Evolutionary conservation across 1,140 invertebrate genomes (phyloP).

Genomic region (Aphidius ervi): DNA sequence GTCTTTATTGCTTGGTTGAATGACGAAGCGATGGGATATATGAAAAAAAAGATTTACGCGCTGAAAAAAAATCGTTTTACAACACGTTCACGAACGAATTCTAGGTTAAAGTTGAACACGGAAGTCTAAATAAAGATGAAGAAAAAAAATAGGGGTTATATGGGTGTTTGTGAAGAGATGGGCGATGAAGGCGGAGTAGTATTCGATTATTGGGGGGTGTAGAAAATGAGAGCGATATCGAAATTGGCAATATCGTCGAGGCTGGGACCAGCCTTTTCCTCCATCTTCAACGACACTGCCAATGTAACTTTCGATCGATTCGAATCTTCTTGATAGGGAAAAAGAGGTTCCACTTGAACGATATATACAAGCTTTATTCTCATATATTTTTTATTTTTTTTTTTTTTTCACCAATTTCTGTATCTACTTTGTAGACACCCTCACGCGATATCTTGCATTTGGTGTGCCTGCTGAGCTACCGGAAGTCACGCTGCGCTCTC

Average conservation of each 20-base stretch:
- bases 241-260: constrained; percentile 39
- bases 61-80: constrained; percentile 2
- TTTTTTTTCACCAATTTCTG: background rate
- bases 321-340: constrained; percentile 17
- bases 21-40: background rate
- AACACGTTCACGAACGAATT: background rate
- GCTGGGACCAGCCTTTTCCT: constrained; percentile 3
- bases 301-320: constrained; percentile 22
- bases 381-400: background rate
- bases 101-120: constrained; percentile 7
- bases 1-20: constrained; percentile 12
- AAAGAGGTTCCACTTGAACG: background rate
- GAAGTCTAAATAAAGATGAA: constrained; percentile 1
- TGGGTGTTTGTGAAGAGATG: background rate
- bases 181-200: constrained; percentile 4
- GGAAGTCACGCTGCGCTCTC: constrained; percentile 13
- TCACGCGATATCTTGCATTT: too few relatives aligned
- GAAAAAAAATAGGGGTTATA: background rate
- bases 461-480: constrained; percentile 2
- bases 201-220: constrained; percentile 18
- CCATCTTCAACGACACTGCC: constrained; percentile 18
- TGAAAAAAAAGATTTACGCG: background rate
- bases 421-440: too few relatives aligned
- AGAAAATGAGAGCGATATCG: constrained; percentile 38
- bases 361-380: background rate